These are phyloP conservation scores for Plotosus lineatus DNA, from an alignment of 2,113 vertebrate species.

Conservation along the genomic window DNA sequence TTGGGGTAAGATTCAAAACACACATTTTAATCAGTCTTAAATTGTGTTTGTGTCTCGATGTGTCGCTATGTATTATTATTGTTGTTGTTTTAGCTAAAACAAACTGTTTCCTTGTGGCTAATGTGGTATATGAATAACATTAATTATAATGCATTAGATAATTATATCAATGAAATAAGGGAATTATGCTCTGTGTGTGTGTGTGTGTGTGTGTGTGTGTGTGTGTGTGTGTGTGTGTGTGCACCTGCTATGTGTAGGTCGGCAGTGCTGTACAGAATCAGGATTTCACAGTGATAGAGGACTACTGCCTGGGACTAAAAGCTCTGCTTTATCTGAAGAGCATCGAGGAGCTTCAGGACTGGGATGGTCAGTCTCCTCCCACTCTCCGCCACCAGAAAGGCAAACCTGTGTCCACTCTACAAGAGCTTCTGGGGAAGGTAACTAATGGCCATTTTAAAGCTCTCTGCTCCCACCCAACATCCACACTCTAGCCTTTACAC, in stretches of 20 bases:
- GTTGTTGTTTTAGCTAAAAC: background rate
- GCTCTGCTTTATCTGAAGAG: conserved; percentile 82
- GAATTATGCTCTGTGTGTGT: background rate
- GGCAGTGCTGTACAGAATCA: conserved; percentile 96
- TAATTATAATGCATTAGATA: background rate
- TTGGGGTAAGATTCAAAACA: background rate
- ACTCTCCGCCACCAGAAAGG: conserved; percentile 78
- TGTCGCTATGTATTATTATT: background rate
- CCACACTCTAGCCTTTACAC: conserved; percentile 26
- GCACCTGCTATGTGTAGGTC: conserved; percentile 69
- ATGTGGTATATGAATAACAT: background rate
- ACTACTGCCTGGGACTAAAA: conserved; percentile 84
- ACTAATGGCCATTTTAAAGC: conserved; percentile 31
- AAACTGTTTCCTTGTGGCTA: background rate
- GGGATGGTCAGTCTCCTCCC: conserved; percentile 82
- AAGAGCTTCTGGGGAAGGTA: conserved; percentile 79
- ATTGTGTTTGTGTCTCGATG: background rate
- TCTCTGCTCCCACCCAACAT: conserved; percentile 27
- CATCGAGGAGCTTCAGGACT: conserved; percentile 77
- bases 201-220: conserved; percentile 4
- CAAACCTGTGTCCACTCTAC: conserved; percentile 72
- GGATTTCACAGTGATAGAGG: conserved; percentile 93
- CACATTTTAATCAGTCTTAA: conserved; percentile 15
- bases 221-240: conserved; percentile 7
- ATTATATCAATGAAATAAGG: background rate